These are phyloP conservation scores for Parazoanthus atlanticus DNA, from an alignment of 92 coral and sea anemone species.

Conservation along the genomic window DNA sequence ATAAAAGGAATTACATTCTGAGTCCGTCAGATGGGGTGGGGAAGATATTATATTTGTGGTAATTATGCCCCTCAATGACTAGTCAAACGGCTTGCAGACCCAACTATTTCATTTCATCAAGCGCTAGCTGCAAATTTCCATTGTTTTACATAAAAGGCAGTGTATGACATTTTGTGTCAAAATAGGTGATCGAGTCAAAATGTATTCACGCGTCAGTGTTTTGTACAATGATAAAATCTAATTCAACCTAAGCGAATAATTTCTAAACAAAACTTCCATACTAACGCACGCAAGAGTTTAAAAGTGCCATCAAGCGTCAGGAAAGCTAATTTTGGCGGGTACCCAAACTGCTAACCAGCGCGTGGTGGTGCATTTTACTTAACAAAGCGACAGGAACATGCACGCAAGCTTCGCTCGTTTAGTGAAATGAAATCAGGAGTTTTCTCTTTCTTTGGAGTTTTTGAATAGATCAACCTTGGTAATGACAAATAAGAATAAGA, in stretches of 20 bases:
- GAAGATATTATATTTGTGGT: conserved; percentile 74
- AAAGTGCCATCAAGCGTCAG: conserved; percentile 33
- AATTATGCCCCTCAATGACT: conserved; percentile 69
- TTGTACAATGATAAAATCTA: conserved; percentile 54
- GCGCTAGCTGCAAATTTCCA: conserved; percentile 56
- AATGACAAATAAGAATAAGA: conserved; percentile 79
- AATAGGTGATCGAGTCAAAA: conserved; percentile 52
- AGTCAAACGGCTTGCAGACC: conserved; percentile 51
- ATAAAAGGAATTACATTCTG: conserved; percentile 86
- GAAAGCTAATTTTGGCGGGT: conserved; percentile 43
- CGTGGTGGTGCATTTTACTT: conserved; percentile 30
- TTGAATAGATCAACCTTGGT: conserved; percentile 65
- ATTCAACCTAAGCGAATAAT: conserved; percentile 43
- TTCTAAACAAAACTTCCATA: conserved; percentile 39
- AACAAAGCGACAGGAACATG: conserved; percentile 27
- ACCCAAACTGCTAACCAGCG: conserved; percentile 33
- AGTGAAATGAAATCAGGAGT: conserved; percentile 66
- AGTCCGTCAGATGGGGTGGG: conserved; percentile 74
- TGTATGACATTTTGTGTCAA: conserved; percentile 53
- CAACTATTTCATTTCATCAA: conserved; percentile 44
- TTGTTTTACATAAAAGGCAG: conserved; percentile 71
- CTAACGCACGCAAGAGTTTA: conserved; percentile 42
- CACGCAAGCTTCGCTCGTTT: conserved; percentile 60
- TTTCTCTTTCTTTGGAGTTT: conserved; percentile 59
- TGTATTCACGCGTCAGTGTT: conserved; percentile 55